Conservation (phyloP, 2,113 vertebrate genomes). For the Pholis gunnellus region DNA sequence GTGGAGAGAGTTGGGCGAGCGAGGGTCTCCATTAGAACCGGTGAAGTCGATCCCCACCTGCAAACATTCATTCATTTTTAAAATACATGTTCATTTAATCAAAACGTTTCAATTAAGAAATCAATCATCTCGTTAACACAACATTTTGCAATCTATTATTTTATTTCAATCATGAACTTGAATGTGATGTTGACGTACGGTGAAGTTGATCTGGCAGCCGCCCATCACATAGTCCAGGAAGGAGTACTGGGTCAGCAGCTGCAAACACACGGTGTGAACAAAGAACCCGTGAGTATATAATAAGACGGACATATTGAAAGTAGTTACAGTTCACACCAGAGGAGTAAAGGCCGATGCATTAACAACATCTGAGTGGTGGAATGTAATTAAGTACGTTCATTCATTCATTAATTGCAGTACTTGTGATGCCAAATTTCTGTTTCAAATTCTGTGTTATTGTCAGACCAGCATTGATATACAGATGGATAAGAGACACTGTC, state of each 20-base stretch:
- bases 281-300: not conserved
- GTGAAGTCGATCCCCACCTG: slow-evolving; percentile 97
- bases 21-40: slow-evolving; percentile 94
- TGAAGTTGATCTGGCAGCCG: slow-evolving; percentile 80
- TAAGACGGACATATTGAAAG: not conserved
- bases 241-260: slow-evolving; percentile 65
- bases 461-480: too few species aligned
- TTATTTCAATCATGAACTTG: not conserved
- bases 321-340: not conserved
- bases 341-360: not conserved
- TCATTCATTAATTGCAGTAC: not conserved
- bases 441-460: too few species aligned
- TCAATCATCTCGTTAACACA: not conserved
- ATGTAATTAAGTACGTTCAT: not conserved
- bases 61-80: not conserved
- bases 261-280: slow-evolving; percentile 1
- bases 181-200: slow-evolving; percentile 49
- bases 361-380: not conserved
- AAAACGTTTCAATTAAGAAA: not conserved
- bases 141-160: not conserved
- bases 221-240: slow-evolving; percentile 81
- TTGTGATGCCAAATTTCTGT: not conserved
- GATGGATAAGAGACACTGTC: too few species aligned
- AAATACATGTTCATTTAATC: slow-evolving; percentile 5
- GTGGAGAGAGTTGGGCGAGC: slow-evolving; percentile 91